Percentiles rank a stretch among this genome's conserved stretches.
phyloP scores from a whole-genome alignment of 2,888 invertebrate species.

The Ectobius pallidus region DNA sequence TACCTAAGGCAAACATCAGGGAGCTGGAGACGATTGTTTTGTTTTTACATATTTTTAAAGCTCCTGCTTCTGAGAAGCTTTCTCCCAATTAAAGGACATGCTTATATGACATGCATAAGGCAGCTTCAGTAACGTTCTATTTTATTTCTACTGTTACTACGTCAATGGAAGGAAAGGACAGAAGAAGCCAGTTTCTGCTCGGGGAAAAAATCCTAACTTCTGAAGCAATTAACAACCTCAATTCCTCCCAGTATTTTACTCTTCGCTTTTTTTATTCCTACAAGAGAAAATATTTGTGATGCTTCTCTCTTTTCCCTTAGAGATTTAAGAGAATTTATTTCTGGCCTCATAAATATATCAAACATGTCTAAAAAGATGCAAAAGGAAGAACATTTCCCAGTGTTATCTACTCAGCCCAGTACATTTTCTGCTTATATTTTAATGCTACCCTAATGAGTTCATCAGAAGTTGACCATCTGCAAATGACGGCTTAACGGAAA shows the following conservation, averaged over 20 bases:
- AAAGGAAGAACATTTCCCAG: not conserved
- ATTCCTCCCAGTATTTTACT: slow-evolving; percentile 7
- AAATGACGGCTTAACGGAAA: too few relatives aligned
- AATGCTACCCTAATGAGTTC: too few relatives aligned
- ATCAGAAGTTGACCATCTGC: too few relatives aligned
- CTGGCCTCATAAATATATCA: not conserved
- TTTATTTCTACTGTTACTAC: not conserved
- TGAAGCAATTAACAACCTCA: slow-evolving; percentile 19
- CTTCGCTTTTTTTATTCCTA: not conserved
- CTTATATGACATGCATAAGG: slow-evolving; percentile 9
- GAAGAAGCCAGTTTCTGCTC: not conserved
- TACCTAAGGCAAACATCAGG: not conserved
- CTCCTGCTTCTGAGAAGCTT: not conserved
- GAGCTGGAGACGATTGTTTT: not conserved
- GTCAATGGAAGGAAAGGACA: not conserved
- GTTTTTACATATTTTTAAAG: not conserved
- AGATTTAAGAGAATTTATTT: not conserved
- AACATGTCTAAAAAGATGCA: not conserved
- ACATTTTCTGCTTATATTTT: not conserved
- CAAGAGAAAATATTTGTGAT: not conserved
- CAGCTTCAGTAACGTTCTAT: not conserved
- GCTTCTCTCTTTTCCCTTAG: not conserved
- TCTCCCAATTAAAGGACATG: slow-evolving; percentile 11
- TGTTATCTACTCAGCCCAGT: not conserved
- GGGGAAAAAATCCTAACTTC: not conserved